Evolutionary conservation across 64 coral and sea anemone species (phyloP).

Genomic region (Orbicella faveolata): DNA sequence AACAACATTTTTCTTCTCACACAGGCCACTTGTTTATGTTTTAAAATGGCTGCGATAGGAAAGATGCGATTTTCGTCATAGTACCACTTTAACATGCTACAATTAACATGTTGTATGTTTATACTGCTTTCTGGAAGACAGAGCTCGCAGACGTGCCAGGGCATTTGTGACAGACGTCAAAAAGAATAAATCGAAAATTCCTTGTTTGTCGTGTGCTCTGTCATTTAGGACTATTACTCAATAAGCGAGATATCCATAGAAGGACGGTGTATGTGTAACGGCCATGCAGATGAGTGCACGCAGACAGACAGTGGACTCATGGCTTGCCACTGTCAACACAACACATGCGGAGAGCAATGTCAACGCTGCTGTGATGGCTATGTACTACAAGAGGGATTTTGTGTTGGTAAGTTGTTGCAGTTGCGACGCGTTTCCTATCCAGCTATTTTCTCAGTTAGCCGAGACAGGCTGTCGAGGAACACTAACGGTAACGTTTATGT

Average conservation of each 20-base stretch:
- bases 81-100: too few relatives aligned
- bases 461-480: too few relatives aligned
- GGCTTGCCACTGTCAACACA: constrained; percentile 56
- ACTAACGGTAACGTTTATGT: too few relatives aligned
- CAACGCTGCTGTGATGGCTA: constrained; percentile 64
- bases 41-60: too few relatives aligned
- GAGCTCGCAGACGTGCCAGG: too few relatives aligned
- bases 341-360: constrained; percentile 75
- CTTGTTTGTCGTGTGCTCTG: background rate
- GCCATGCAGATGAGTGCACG: constrained; percentile 58
- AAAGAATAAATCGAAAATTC: too few relatives aligned
- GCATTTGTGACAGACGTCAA: too few relatives aligned
- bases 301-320: constrained; percentile 49
- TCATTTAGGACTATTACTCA: constrained; percentile 48
- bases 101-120: too few relatives aligned
- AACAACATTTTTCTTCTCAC: too few relatives aligned
- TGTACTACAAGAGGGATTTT: constrained; percentile 6
- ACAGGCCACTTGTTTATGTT: too few relatives aligned
- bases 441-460: background rate
- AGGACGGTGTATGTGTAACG: constrained; percentile 66
- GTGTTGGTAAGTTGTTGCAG: background rate
- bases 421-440: background rate
- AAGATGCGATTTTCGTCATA: too few relatives aligned
- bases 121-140: too few relatives aligned
- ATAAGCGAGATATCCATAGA: constrained; percentile 47